Evolutionary conservation across 1,140 invertebrate species (phyloP).

Genomic region (Argopecten irradians): DNA sequence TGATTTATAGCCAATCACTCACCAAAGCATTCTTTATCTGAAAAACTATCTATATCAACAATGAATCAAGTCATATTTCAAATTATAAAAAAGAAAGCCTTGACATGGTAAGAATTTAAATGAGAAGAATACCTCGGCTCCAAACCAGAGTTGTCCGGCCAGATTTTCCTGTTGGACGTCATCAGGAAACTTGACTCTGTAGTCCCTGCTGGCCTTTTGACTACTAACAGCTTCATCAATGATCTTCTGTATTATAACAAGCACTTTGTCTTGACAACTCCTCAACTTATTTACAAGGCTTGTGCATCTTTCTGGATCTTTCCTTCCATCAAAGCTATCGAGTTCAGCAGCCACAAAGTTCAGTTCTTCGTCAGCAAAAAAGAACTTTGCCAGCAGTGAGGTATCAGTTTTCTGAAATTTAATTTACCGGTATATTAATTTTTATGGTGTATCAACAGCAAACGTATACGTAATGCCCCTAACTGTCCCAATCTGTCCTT

Average conservation of each 20-base stretch:
- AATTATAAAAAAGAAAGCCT: no score
- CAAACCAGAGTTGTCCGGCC: conserved; percentile 99
- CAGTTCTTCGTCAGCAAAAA: conserved; percentile 97
- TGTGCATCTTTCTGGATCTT: conserved; percentile 97
- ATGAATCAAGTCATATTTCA: no score
- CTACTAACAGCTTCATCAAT: conserved; percentile 96
- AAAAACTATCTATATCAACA: no score
- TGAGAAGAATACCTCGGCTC: conserved; percentile 96
- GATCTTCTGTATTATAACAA: conserved; percentile 94
- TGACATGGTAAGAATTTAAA: no score
- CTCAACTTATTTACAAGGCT: conserved; percentile 94
- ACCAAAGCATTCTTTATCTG: no score
- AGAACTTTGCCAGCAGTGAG: conserved; percentile 96
- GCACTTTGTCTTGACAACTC: conserved; percentile 78
- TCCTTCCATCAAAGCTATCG: conserved; percentile 98
- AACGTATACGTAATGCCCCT: no score
- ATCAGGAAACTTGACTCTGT: conserved; percentile 99
- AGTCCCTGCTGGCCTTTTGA: conserved; percentile 92
- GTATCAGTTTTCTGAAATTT: conserved; percentile 89
- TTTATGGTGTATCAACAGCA: no score
- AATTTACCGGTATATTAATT: no score
- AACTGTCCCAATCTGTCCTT: no score
- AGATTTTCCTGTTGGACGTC: conserved; percentile 98
- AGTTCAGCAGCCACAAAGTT: conserved; percentile 95
- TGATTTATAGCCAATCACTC: no score